phyloP scores from a whole-genome alignment of 2,113 vertebrate genomes.

The Chamaea fasciata region DNA sequence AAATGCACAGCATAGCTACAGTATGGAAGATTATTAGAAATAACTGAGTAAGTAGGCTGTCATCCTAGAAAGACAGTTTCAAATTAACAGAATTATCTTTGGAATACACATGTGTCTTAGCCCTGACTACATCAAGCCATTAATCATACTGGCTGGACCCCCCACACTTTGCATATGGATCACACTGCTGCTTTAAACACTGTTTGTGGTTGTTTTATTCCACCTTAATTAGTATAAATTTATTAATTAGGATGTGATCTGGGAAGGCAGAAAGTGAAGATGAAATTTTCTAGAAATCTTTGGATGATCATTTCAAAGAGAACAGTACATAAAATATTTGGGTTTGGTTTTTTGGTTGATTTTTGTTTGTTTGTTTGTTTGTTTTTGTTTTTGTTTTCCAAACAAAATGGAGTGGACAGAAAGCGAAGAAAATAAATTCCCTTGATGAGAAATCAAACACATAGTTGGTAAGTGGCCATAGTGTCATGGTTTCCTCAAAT shows the following conservation, averaged over 20 bases:
- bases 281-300: not conserved
- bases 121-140: not conserved
- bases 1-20: conserved; percentile 15
- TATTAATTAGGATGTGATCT: not conserved
- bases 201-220: not conserved
- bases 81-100: conserved; percentile 1
- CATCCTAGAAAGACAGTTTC: not conserved
- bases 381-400: too few relatives aligned
- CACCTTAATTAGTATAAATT: not conserved
- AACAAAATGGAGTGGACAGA: not conserved
- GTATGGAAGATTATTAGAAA: conserved; percentile 9
- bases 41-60: conserved; percentile 20
- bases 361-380: too few relatives aligned
- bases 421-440: not conserved
- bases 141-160: not conserved
- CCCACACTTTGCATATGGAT: not conserved
- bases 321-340: not conserved
- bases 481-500: not conserved
- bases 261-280: not conserved
- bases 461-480: not conserved
- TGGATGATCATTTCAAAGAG: not conserved
- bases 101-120: not conserved
- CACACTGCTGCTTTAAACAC: not conserved
- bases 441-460: not conserved
- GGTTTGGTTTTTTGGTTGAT: not conserved